These are phyloP conservation scores for Eupsilia transversa DNA, from an alignment of 2,888 invertebrate genomes.

Conservation along the genomic window DNA sequence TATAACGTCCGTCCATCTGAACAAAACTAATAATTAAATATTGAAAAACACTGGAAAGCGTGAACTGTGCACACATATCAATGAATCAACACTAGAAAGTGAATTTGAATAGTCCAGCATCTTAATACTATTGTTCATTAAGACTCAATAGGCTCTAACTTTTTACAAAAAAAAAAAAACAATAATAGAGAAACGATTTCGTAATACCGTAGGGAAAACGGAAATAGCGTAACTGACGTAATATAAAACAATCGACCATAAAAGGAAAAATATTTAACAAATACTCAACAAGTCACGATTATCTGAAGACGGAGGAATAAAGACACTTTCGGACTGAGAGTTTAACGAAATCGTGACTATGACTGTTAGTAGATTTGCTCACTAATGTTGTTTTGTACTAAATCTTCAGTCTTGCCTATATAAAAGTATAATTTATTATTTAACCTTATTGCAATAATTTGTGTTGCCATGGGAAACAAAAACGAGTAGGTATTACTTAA, in stretches of 20 bases:
- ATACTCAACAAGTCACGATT: slow-evolving; percentile 55
- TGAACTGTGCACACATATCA: slow-evolving; percentile 58
- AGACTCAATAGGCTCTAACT: not conserved
- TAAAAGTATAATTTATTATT: not conserved
- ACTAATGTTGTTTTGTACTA: slow-evolving; percentile 8
- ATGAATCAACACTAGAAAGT: slow-evolving; percentile 68
- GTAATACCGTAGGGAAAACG: slow-evolving; percentile 33
- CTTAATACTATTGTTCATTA: slow-evolving; percentile 16
- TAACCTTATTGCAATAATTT: not conserved
- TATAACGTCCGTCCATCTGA: no score
- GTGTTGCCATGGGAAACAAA: not conserved
- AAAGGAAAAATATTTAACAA: slow-evolving; percentile 59
- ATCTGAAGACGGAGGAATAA: slow-evolving; percentile 36
- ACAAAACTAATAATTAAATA: slow-evolving; percentile 27
- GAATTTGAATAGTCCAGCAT: slow-evolving; percentile 47
- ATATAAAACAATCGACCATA: slow-evolving; percentile 50
- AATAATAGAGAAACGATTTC: slow-evolving; percentile 28
- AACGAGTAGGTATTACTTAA: not conserved
- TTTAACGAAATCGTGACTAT: slow-evolving; percentile 58
- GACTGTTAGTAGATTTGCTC: no score
- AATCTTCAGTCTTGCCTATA: not conserved
- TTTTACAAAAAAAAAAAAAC: slow-evolving; percentile 2
- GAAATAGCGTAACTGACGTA: slow-evolving; percentile 44
- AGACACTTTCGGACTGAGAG: slow-evolving; percentile 38
- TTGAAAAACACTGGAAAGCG: slow-evolving; percentile 56